Evolutionary conservation across 2,113 vertebrate species (phyloP), one percentile per base, ranked within the genome.

Genomic region (Petroica traversi): DNA sequence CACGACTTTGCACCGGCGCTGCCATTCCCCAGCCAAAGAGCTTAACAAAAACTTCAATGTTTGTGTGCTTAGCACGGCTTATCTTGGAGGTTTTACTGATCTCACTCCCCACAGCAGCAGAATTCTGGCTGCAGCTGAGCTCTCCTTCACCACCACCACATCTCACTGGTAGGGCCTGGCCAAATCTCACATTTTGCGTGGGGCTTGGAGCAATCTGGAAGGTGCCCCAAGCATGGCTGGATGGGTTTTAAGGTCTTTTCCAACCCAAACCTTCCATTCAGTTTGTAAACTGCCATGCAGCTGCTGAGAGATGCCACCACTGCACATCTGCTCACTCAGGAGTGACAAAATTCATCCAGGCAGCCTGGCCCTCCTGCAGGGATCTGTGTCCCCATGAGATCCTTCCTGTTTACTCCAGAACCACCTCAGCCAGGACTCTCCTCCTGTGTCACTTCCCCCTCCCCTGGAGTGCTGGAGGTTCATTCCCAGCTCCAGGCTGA

Each of bases 301-400:
- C 29, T 63, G 66, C 34, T 28, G 46, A 10, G 41, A 82, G 62
- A n/a, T 12, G 69, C 38, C 57, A 38, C 6, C 9, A 0, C 8
- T 5, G 67, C 73, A 36, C 17, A 24, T 14, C 20, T 52, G 54
- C 66, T 24, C 0, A 0, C 17, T 11, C 46, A 38, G 15, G 68
- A 78, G 54, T 1, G 41, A 6, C 52, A 46, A 28, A 2, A 1
- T 2, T 73, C 23, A 5, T 7, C 11, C 46, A 38, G 18, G 68
- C 13, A 5, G 66, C 84, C 34, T 8, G 18, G 45, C 22, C 29
- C 61, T 85, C 51, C 77, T 38, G 51, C 61, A 55, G n/a, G 57
- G n/a, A 40, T 12, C 41, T 1, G 2, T 3, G 1, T 33, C n/a
- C 33, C 75, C 1, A 0, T 0, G 14, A 66, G 55, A 74, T 45